A percentile compares a stretch with the other conserved stretches of the same genome.
Conservation (phyloP, 2,797 vertebrate genomes). For the Taeniopygia guttata region DNA sequence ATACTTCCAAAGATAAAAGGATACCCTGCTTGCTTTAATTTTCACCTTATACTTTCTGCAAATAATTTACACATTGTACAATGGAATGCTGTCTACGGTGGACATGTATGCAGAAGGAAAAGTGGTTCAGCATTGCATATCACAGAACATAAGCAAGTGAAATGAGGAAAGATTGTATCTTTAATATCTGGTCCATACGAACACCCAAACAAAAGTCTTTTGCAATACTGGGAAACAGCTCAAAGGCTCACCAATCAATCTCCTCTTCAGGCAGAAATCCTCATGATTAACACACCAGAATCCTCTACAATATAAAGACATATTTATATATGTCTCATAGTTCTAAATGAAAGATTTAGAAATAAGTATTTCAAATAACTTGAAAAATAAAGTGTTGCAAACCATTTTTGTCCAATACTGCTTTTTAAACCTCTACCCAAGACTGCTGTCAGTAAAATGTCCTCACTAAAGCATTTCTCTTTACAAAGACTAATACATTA, state of each 20-base stretch:
- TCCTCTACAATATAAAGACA: neutral
- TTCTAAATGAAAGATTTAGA: neutral
- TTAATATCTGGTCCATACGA: neutral
- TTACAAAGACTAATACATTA: neutral
- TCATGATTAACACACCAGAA: neutral
- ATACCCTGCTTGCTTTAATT: neutral
- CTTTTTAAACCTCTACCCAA: neutral
- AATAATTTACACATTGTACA: constrained; percentile 8
- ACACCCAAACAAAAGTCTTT: constrained; percentile 35
- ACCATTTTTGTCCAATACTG: neutral
- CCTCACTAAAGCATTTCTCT: neutral
- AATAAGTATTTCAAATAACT: neutral
- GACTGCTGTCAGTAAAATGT: neutral
- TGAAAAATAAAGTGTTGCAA: neutral
- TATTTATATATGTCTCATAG: neutral
- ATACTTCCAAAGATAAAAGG: neutral
- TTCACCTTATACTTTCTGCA: neutral
- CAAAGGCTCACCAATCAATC: neutral
- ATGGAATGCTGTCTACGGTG: neutral
- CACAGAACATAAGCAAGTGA: constrained; percentile 11
- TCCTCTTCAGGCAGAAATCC: neutral
- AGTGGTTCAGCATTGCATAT: constrained; percentile 17
- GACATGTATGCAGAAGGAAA: neutral
- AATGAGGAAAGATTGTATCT: constrained; percentile 1
- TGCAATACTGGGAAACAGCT: neutral